phyloP scores from a whole-genome alignment of 2,113 vertebrate genomes.

The Podarcis raffonei region DNA sequence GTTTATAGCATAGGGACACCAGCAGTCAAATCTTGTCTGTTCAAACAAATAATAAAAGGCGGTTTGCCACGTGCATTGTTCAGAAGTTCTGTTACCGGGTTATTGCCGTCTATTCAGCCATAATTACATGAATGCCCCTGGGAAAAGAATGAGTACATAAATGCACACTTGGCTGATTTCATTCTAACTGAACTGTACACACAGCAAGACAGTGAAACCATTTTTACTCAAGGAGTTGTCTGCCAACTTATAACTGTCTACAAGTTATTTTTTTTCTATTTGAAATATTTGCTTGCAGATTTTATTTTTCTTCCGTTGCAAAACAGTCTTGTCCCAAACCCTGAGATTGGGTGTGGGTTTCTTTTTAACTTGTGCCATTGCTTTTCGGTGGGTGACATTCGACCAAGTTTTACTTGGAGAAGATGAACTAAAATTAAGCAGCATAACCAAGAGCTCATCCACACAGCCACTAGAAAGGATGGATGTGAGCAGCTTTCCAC shows the following conservation, averaged over 20 bases:
- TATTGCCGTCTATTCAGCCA: constrained; percentile 50
- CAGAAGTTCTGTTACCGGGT: neutral
- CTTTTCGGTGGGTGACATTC: too few relatives aligned
- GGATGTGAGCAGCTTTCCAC: too few relatives aligned
- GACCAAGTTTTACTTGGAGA: too few relatives aligned
- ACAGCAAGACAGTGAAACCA: constrained; percentile 22
- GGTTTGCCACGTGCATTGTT: neutral
- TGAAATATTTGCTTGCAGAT: neutral
- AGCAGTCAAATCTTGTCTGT: neutral
- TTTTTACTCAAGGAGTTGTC: neutral
- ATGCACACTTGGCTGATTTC: constrained; percentile 50
- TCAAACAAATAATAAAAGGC: neutral
- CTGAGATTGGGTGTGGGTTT: neutral
- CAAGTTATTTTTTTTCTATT: neutral
- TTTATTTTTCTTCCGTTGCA: neutral
- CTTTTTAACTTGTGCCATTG: neutral
- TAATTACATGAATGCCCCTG: constrained; percentile 33
- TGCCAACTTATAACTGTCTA: fast-evolving
- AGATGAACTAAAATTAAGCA: too few relatives aligned
- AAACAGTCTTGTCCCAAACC: neutral
- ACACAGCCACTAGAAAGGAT: too few relatives aligned
- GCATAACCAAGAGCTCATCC: too few relatives aligned
- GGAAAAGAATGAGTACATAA: constrained; percentile 39
- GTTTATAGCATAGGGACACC: neutral
- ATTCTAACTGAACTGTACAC: constrained; percentile 40